Percentiles rank a stretch among this genome's conserved stretches.
These are phyloP conservation scores for Nebria brevicollis DNA, from an alignment of 2,888 invertebrate species.

Conservation along the genomic window DNA sequence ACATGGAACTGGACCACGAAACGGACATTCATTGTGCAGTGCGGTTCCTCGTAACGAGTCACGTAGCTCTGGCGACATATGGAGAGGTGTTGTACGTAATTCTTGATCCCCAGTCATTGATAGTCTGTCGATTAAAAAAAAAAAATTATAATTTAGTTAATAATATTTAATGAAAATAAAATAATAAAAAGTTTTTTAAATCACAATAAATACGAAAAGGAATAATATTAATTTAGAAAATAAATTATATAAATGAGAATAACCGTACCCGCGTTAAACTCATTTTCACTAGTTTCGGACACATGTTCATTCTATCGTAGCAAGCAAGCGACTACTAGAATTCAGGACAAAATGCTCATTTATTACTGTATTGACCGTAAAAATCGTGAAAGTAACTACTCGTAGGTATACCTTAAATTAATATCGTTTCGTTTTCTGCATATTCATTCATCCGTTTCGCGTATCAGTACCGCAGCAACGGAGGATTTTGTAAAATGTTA, in stretches of 20 bases:
- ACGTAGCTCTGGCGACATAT: slow-evolving; percentile 52
- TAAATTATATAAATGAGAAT: too few species aligned
- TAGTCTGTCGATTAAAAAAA: neutral
- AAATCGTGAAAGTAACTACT: neutral
- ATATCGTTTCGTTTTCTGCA: neutral
- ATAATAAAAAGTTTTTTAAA: too few species aligned
- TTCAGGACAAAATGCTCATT: neutral
- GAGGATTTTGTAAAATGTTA: slow-evolving; percentile 7
- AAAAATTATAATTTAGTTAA: neutral
- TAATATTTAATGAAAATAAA: too few species aligned
- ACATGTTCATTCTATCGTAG: neutral
- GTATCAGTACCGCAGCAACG: neutral
- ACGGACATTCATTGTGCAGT: slow-evolving; percentile 73
- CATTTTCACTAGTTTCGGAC: neutral
- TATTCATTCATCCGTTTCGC: slow-evolving; percentile 4
- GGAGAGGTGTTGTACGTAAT: slow-evolving; percentile 26
- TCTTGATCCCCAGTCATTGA: slow-evolving; percentile 8
- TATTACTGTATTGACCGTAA: slow-evolving; percentile 11
- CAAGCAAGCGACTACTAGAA: neutral
- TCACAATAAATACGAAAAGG: too few species aligned
- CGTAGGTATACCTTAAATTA: neutral
- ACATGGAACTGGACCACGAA: slow-evolving; percentile 72
- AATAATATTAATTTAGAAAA: too few species aligned
- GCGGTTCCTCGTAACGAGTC: slow-evolving; percentile 64
- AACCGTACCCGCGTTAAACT: neutral